phyloP scores from a whole-genome alignment of 2,888 invertebrate species.

The Hydroisotoma schaefferi region DNA sequence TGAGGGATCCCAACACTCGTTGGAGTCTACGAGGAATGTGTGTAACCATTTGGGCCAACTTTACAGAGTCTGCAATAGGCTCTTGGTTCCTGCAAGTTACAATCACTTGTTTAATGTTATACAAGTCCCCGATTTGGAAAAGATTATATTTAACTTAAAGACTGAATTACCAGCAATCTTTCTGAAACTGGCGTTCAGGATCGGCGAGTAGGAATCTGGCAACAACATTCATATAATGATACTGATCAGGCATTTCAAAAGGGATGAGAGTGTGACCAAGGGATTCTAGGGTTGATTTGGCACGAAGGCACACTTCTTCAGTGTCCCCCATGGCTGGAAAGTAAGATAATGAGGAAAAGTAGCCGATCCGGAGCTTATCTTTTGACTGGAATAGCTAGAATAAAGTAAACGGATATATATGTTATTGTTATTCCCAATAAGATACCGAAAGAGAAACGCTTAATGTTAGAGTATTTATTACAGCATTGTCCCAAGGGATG shows the following conservation, averaged over 20 bases:
- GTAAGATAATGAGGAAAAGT: conserved; percentile 51
- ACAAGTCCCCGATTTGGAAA: not conserved
- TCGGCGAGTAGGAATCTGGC: conserved; percentile 34
- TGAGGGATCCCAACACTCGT: conserved; percentile 28
- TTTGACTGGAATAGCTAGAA: conserved; percentile 26
- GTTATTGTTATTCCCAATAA: too few species aligned
- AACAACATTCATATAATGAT: conserved; percentile 29
- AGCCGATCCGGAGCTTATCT: conserved; percentile 51
- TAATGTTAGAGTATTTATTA: conserved; percentile 6
- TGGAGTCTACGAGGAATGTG: conserved; percentile 35
- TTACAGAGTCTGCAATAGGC: conserved; percentile 40
- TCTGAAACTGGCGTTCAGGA: conserved; percentile 28
- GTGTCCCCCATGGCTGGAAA: conserved; percentile 41
- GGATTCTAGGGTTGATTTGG: conserved; percentile 47
- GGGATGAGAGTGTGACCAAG: conserved; percentile 49
- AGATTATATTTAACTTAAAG: too few species aligned
- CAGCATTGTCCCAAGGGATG: conserved; percentile 42
- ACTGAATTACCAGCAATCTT: conserved; percentile 33
- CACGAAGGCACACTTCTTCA: conserved; percentile 49
- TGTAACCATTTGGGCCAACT: conserved; percentile 32
- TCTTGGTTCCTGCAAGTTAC: conserved; percentile 40
- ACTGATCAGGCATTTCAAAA: conserved; percentile 40
- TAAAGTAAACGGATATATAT: conserved; percentile 1
- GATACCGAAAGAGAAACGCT: not conserved
- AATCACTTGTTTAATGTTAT: too few species aligned